Evolutionary conservation across 2,888 invertebrate genomes (phyloP), one percentile per base, ranked within the genome.

Genomic region (Caenorhabditis drosophilae): DNA sequence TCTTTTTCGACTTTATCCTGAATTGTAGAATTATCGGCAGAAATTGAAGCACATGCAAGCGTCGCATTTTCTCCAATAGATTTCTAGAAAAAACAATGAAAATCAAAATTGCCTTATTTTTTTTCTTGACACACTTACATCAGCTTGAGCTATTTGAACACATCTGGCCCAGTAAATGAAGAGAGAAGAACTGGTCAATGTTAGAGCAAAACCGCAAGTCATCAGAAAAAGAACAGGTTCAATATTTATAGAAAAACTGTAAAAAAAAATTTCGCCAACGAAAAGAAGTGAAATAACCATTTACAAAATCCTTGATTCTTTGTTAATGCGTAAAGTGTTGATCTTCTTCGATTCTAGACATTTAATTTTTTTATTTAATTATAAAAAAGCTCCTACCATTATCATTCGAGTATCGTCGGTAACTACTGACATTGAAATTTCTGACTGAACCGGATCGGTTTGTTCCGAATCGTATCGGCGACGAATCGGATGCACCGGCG

Each of bases 1-100:
- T 81, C 80, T 20, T 54, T 67, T 42, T 81, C 80, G 20, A 81
- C 77, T 4, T 64, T 49, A 56, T 81, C 75, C 54, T 76, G 70
- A 26, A 76, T 47, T 7, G 79, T 75, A 27, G 67, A 68, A 52
- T 81, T 81, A 16, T 40, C 55, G 2, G 41, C 55, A 9, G 73
- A 56, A 18, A 79, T 57, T 16, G 56, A 54, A 15, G 79, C 67
- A 47, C 80, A 80, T 23, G 74, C 53, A 6, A 52, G 51, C 2
- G 77, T 67, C 1, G 60, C 63, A 60, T 77, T 79, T 26, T 66
- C 55, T 2, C 42, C 27, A n/a, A 50, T 47, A n/a, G 58, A 46
- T 26, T 46, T 48, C 36, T 57, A 41, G 15, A 61, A 42, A 52
- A n/a, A 22, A 18, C 22, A 20, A 16, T 40, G 9, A 40, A 40